Percentiles rank a stretch among this genome's conserved stretches.
phyloP scores from a whole-genome alignment of 1,140 invertebrate species.

The Triops longicaudatus region DNA sequence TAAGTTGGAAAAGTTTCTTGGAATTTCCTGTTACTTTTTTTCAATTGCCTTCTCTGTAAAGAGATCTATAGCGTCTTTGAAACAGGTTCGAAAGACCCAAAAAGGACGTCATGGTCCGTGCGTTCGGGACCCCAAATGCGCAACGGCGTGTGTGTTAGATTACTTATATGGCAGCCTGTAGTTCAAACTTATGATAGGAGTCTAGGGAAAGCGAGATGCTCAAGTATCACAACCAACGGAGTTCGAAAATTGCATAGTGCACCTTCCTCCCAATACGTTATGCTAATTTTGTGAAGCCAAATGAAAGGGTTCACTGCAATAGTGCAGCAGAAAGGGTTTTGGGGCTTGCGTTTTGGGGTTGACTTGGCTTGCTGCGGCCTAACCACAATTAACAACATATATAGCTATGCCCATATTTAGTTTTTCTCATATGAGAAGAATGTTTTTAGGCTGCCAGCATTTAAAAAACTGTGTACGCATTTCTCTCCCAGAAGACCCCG shows the following conservation, averaged over 20 bases:
- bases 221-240: too few relatives aligned
- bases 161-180: not conserved
- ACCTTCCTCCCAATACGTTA: not conserved
- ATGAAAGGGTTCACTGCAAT: not conserved
- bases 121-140: not conserved
- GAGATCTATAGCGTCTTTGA: not conserved
- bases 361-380: not conserved
- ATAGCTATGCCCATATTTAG: not conserved
- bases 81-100: not conserved
- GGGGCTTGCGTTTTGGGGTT: not conserved
- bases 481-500: too few relatives aligned
- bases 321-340: not conserved
- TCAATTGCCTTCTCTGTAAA: not conserved
- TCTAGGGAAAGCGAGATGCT: too few relatives aligned
- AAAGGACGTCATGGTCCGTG: not conserved
- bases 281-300: not conserved
- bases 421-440: not conserved
- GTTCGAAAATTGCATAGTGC: too few relatives aligned
- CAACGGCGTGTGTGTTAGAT: not conserved
- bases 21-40: not conserved
- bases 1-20: not conserved
- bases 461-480: not conserved
- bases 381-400: slow-evolving; percentile 1
- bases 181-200: not conserved
- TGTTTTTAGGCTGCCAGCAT: not conserved